Evolutionary conservation across 2,888 invertebrate genomes (phyloP), one percentile per base, ranked within the genome.

Genomic region (Hyppa rectilinea): DNA sequence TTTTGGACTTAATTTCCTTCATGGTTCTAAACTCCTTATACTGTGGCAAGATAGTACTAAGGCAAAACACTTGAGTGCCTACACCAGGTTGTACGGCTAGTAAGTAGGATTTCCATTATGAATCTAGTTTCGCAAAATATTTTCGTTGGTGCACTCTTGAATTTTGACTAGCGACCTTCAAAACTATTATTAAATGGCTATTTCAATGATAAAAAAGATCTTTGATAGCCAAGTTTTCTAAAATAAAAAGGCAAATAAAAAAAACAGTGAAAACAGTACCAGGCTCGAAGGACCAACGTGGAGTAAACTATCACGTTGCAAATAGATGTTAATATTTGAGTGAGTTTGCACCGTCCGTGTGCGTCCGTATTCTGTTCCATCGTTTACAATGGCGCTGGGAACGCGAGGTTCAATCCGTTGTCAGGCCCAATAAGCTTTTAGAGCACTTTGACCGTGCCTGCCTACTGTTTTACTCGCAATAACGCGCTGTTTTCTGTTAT

Each of bases 371-470:
- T 67, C 65, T 74, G 75, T 60, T 55, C 72, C 65, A 71, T 71
- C 36, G 45, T 72, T 70, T 62, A 58, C 71, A 70, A 64, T 60
- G 55, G 78, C 58, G 66, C 56, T 69, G 85, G 75, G 85, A 81
- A 78, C 75, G 61, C 49, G 55, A 67, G 58, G 59, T 52, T 65
- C 59, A 62, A 75, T 60, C 85, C 79, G 81, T 85, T 85, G 85
- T 81, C 82, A 81, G 65, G 58, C 68, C 58, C 84, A 77, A 76
- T 84, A 84, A 85, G 84, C 76, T 81, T 84, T 84, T 72, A 85
- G 68, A 71, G 71, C 69, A 69, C 84, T 71, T 78, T 83, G 77
- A 71, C 83, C 73, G 74, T 72, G 45, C 38, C 45, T 56, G 47
- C 36, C 45, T 52, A 71, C 74, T 55, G 81, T 81, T 74, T 66